These are phyloP conservation scores for Drosophila orena DNA, from an alignment of 1,140 invertebrate genomes.

Conservation along the genomic window DNA sequence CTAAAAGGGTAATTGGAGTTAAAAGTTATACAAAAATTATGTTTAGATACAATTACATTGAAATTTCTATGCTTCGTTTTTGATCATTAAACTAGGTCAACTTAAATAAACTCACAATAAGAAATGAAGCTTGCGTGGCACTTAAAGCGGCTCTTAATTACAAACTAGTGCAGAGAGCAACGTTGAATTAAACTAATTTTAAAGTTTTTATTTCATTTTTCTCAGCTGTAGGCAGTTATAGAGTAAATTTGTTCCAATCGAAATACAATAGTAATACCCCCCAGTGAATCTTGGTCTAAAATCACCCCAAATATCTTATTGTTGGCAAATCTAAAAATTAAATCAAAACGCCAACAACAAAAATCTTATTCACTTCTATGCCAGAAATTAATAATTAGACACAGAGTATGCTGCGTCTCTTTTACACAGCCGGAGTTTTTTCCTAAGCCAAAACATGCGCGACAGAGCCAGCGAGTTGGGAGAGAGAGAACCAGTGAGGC, in stretches of 20 bases:
- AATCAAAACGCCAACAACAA: conserved; percentile 28
- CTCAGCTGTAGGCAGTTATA: no score
- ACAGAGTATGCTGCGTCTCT: conserved; percentile 9
- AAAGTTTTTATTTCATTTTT: background rate
- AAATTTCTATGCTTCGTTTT: no score
- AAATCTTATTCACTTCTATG: conserved; percentile 36
- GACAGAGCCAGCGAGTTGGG: conserved; percentile 22
- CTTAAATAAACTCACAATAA: no score
- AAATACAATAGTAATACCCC: background rate
- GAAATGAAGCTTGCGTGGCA: no score
- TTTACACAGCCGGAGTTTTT: conserved; percentile 17
- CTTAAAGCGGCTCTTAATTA: no score
- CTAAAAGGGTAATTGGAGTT: no score
- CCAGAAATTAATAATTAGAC: conserved; percentile 42
- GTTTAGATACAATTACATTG: no score
- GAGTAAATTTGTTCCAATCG: no score
- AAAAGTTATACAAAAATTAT: no score
- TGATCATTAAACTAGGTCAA: no score
- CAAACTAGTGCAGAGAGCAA: no score
- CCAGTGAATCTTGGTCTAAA: background rate
- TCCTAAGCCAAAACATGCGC: conserved; percentile 62
- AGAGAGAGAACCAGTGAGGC: background rate
- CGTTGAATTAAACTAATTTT: background rate
- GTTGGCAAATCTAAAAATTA: conserved; percentile 11
- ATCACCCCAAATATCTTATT: conserved; percentile 1